Evolutionary conservation across 1,140 invertebrate species (phyloP).

Genomic region (Calycopis cecrops): DNA sequence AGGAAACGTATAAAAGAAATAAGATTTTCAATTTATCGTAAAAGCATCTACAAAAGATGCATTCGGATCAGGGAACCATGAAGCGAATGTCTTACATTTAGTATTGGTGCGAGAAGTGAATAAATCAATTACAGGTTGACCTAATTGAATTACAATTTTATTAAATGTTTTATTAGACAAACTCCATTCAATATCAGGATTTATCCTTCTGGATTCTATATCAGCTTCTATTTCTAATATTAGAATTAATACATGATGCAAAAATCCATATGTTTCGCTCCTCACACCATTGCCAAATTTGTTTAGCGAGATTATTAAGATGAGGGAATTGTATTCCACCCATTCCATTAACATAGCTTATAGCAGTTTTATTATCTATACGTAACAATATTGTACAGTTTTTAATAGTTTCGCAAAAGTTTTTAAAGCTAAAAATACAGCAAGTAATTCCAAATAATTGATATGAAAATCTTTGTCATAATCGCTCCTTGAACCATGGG

Average conservation of each 20-base stretch:
- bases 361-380: too few relatives aligned
- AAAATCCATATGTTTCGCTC: too few relatives aligned
- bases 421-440: neutral
- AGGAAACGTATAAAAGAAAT: too few relatives aligned
- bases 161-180: conserved; percentile 7
- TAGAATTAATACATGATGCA: too few relatives aligned
- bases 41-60: neutral
- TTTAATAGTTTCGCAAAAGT: too few relatives aligned
- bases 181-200: conserved; percentile 19
- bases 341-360: too few relatives aligned
- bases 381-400: too few relatives aligned
- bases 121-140: neutral
- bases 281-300: too few relatives aligned
- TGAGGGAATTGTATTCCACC: too few relatives aligned
- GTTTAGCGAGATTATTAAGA: too few relatives aligned
- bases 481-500: conserved; percentile 1
- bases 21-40: too few relatives aligned
- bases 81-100: neutral
- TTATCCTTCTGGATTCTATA: conserved; percentile 13
- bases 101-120: neutral
- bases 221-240: conserved; percentile 10
- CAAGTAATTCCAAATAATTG: conserved; percentile 1
- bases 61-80: neutral
- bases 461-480: neutral
- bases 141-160: neutral